Base-by-base conservation (phyloP, 1,140 invertebrate genomes). In the Pissodes strobi region DNA sequence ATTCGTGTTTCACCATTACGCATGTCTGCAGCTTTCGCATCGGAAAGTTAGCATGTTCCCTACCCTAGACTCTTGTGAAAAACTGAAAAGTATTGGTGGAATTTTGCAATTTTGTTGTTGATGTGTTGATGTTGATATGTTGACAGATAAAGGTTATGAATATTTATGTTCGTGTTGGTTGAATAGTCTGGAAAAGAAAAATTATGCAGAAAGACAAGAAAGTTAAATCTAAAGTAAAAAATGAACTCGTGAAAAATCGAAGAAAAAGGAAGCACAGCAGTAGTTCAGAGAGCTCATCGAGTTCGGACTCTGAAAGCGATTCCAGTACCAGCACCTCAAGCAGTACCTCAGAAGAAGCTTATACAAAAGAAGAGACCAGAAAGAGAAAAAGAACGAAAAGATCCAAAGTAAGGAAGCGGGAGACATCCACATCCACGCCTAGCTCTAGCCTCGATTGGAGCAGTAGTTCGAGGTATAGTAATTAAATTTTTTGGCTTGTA, bases 301-400 rank as follows among this genome's bases (percentile, higher is more conserved):
- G 43, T 17, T 61, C 46, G 13, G 52, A 57, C 15, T 64, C 61
- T 3, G 56, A 58, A 46, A 65, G 63, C 19, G 56, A 49, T 37
- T 49, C 52, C n/a, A 48, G 30, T 38, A 48, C 23, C 17, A 66
- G 48, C 21, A 60, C 48, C 5, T 49, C 39, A 5, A 48, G 17
- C 12, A 49, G 21, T 30, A 51, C 57, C 9, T 60, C 64, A 27
- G 56, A 52, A 45, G 56, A 68, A 21, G 57, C 53, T 5, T 59
- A 30, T n/a, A n/a, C n/a, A n/a, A n/a, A n/a, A n/a, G n/a, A n/a
- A n/a, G n/a, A n/a, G n/a, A n/a, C n/a, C 27, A 27, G 23, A 8
- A 43, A 38, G 30, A 41, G 2, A 37, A 68, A 56, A 49, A 59
- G 30, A 22, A 56, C 13, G 2, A 67, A 61, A 48, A 55, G 19